Conservation (phyloP, 1,140 invertebrate genomes). For the Phortica variegata region DNA sequence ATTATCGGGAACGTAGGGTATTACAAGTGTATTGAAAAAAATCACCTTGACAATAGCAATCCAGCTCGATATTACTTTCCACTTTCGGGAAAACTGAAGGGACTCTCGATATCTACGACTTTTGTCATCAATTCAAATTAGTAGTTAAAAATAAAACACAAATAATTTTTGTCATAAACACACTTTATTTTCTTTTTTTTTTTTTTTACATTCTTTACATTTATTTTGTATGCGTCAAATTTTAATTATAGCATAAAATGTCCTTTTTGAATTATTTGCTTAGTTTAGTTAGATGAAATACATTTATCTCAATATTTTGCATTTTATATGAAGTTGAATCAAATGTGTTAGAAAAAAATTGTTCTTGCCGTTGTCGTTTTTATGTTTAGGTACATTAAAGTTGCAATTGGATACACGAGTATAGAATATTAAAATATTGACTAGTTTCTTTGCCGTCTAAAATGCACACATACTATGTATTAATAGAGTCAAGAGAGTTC, state of each 20-base stretch:
- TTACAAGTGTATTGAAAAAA: no score
- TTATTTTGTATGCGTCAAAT: conserved; percentile 55
- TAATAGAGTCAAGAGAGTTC: conserved; percentile 42
- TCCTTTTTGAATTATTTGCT: conserved; percentile 33
- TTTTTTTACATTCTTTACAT: conserved; percentile 19
- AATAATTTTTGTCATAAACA: not conserved
- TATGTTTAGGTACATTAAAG: conserved; percentile 44
- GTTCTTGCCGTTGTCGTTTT: conserved; percentile 14
- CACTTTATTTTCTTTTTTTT: not conserved
- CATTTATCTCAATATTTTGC: conserved; percentile 17
- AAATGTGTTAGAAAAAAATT: no score
- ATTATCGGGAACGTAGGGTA: no score
- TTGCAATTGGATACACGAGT: conserved; percentile 53
- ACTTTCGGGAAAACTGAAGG: no score
- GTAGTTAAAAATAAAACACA: no score
- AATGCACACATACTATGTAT: no score
- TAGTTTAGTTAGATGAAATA: conserved; percentile 12
- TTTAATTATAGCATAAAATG: conserved; percentile 49
- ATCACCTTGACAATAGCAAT: no score
- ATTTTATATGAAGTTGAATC: conserved; percentile 15
- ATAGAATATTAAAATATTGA: no score
- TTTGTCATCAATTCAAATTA: no score
- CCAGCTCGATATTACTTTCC: no score
- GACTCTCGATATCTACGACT: no score
- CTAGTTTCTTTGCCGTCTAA: no score